phyloP scores from a whole-genome alignment of 2,888 invertebrate species.

The Anoplius nigerrimus region DNA sequence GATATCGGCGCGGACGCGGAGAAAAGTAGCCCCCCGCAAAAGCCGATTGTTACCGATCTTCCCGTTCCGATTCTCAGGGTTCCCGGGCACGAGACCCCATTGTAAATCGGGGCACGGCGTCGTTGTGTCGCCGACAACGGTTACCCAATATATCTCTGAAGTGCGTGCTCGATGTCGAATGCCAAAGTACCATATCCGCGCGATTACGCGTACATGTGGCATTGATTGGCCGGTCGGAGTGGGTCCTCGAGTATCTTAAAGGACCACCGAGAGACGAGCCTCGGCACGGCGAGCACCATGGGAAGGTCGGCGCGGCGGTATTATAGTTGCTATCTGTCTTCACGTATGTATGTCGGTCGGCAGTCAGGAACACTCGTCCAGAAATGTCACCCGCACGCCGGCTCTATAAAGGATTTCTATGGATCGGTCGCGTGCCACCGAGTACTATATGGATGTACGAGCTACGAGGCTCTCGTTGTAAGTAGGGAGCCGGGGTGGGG shows the following conservation, averaged over 20 bases:
- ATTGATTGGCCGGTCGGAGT: conserved; percentile 45
- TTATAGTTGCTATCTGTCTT: conserved; percentile 68
- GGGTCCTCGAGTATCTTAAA: conserved; percentile 47
- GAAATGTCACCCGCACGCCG: conserved; percentile 71
- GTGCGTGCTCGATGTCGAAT: conserved; percentile 26
- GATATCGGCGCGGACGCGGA: no score
- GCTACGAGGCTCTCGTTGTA: conserved; percentile 38
- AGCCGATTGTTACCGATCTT: no score
- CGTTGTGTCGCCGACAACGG: background rate
- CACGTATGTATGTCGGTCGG: conserved; percentile 62
- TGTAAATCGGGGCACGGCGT: no score
- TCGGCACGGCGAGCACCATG: conserved; percentile 30
- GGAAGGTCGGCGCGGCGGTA: conserved; percentile 56
- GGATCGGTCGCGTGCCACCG: conserved; percentile 68
- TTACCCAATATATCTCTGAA: conserved; percentile 7
- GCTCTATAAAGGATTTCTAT: conserved; percentile 65
- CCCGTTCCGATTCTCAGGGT: no score
- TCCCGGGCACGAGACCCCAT: no score
- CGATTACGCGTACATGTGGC: conserved; percentile 47
- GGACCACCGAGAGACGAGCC: conserved; percentile 20
- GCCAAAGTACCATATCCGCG: conserved; percentile 36
- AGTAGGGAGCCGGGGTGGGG: conserved; percentile 46
- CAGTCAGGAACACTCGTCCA: conserved; percentile 74
- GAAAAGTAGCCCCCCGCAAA: no score
- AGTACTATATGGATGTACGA: conserved; percentile 38